Conservation (phyloP, 2,113 vertebrate species). For the Brachypodius melanocephalos region DNA sequence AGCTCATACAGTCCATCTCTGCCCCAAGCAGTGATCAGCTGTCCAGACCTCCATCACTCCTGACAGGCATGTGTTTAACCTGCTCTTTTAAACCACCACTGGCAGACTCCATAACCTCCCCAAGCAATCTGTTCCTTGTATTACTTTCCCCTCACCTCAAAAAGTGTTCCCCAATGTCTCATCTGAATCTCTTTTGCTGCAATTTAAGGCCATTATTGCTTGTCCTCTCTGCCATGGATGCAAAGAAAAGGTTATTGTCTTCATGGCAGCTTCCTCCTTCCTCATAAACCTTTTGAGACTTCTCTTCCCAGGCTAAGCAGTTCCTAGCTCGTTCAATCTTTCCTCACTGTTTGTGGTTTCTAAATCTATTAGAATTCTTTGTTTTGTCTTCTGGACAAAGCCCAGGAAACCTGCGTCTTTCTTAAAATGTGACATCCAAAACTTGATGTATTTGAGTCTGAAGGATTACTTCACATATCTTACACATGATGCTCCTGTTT, state of each 20-base stretch:
- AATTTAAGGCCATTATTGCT: constrained; percentile 9
- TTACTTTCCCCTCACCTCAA: not conserved
- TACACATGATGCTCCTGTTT: not conserved
- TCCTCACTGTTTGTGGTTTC: not conserved
- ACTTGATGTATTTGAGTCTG: not conserved
- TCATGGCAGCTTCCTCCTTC: not conserved
- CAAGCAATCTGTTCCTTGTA: constrained; percentile 4
- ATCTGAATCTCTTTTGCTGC: constrained; percentile 44
- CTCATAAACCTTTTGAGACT: not conserved
- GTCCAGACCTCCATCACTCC: constrained; percentile 25
- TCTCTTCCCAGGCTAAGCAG: not conserved
- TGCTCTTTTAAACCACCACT: not conserved
- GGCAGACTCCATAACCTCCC: not conserved
- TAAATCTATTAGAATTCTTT: not conserved
- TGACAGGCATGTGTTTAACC: constrained; percentile 31
- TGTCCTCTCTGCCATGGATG: not conserved
- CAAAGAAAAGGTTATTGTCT: constrained; percentile 29
- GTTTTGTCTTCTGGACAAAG: not conserved
- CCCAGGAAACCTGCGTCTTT: not conserved
- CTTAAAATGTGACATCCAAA: not conserved
- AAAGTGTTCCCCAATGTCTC: constrained; percentile 21
- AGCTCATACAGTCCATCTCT: not conserved
- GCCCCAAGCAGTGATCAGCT: not conserved
- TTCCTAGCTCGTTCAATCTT: not conserved
- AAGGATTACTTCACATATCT: not conserved